Conservation (phyloP, 2,797 vertebrate species). For the Margarornis squamiger region DNA sequence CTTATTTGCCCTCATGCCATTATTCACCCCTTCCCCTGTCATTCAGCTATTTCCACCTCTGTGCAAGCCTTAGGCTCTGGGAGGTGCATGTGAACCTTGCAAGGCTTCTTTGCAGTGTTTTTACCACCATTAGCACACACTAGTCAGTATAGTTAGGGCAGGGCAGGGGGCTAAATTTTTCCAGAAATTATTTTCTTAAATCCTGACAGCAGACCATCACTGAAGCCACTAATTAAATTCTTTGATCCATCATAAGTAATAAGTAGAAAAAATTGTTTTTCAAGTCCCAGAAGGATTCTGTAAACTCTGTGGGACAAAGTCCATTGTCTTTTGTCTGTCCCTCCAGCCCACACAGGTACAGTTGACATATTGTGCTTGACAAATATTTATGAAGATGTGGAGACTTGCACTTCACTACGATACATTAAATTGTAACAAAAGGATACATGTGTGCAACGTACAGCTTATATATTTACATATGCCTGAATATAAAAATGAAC, state of each 20-base stretch:
- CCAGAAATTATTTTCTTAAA: background rate
- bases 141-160: background rate
- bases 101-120: background rate
- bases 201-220: background rate
- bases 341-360: background rate
- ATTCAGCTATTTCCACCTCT: background rate
- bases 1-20: background rate
- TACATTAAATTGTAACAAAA: background rate
- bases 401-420: background rate
- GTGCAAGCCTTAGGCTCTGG: background rate
- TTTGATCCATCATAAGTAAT: background rate
- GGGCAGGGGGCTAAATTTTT: background rate
- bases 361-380: background rate
- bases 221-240: background rate
- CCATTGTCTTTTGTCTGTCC: background rate
- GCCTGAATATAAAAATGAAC: background rate
- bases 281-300: background rate
- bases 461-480: background rate
- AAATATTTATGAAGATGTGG: background rate
- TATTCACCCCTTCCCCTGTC: background rate
- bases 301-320: background rate
- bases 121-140: background rate
- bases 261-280: background rate
- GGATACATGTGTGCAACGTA: background rate
- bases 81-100: background rate